Base-by-base conservation (phyloP, 2,113 vertebrate species). In the Ageneiosus marmoratus region DNA sequence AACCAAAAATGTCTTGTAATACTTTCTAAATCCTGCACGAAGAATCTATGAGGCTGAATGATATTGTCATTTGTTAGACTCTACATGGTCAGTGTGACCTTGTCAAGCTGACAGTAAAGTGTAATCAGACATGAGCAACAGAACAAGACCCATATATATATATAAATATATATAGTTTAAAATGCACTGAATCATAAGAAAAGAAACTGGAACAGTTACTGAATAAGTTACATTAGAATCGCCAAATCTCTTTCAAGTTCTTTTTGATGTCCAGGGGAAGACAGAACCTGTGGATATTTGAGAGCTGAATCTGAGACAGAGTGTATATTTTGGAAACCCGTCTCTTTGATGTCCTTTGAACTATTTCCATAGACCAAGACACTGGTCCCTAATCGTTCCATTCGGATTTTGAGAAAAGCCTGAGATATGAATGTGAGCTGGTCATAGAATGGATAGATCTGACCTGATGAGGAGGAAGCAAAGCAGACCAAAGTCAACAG, bases 311-410 rank as follows among this genome's bases (percentile, higher is more conserved):
- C 78, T 80, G 81, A 79, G 55, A 70, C 65, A 70, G 41, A 74
- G 58, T 86, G 82, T 88, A 81, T 88, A 86, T 84, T 88, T 88
- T 86, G 87, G 84, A 88, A 86, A 62, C 53, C 51, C 58, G 65
- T 70, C 53, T 73, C 72, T 88, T 88, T 83, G 87, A 86, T 86
- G 80, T 88, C 60, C 29, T 22, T 56, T 70, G 82, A 80, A 84
- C 60, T 56, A 74, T 56, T 69, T 88, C 77, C 53, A 74, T 72
- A 83, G 60, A 70, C 32, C 76, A 72, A 83, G 82, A 86, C 87
- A 86, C 60, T 86, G 85, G 76, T 88, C 76, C 85, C 77, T 79
- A 84, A 77, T 86, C 78, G 16, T 83, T 84, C 69, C 69, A 80
- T 78, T 82, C 69, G 32, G 77, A 67, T 75, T 86, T 81, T 80